Percentiles rank a stretch among this genome's conserved stretches.
These are phyloP conservation scores for Lacanobia oleracea DNA, from an alignment of 2,888 invertebrate species.

Conservation along the genomic window DNA sequence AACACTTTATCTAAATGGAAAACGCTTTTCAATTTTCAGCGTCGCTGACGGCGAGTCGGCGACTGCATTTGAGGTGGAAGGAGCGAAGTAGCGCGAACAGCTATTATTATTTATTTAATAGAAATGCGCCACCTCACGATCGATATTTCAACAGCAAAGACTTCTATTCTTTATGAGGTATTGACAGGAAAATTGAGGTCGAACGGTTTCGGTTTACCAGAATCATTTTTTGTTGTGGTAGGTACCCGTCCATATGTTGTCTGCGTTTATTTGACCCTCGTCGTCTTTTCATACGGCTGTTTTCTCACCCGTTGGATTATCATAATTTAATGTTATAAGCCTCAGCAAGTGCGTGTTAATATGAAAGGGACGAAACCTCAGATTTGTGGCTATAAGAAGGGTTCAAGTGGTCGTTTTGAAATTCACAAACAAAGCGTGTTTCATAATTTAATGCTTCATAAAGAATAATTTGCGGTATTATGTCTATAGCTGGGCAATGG, in stretches of 20 bases:
- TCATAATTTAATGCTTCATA: background rate
- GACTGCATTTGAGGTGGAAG: slow-evolving; percentile 48
- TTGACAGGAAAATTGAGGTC: slow-evolving; percentile 4
- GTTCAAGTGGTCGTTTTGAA: background rate
- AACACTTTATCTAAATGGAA: slow-evolving; percentile 45
- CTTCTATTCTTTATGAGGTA: slow-evolving; percentile 30
- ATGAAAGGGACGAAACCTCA: slow-evolving; percentile 19
- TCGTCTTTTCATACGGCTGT: slow-evolving; percentile 11
- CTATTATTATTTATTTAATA: slow-evolving; percentile 57
- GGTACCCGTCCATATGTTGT: background rate
- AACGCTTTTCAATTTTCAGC: slow-evolving; percentile 62
- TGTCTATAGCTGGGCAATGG: background rate
- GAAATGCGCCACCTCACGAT: slow-evolving; percentile 47
- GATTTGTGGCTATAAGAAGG: slow-evolving; percentile 5
- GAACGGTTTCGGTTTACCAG: too few relatives aligned
- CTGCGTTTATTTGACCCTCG: background rate
- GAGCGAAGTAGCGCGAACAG: slow-evolving; percentile 17
- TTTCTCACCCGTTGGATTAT: slow-evolving; percentile 22
- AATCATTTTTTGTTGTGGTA: background rate
- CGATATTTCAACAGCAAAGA: slow-evolving; percentile 47
- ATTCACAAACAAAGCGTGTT: background rate
- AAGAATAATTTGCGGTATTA: background rate
- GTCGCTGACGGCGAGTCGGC: slow-evolving; percentile 36
- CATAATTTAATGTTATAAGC: slow-evolving; percentile 13
- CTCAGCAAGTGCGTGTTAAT: slow-evolving; percentile 24